Conservation (phyloP, 2,888 invertebrate genomes). For the Athrips mouffetella region DNA sequence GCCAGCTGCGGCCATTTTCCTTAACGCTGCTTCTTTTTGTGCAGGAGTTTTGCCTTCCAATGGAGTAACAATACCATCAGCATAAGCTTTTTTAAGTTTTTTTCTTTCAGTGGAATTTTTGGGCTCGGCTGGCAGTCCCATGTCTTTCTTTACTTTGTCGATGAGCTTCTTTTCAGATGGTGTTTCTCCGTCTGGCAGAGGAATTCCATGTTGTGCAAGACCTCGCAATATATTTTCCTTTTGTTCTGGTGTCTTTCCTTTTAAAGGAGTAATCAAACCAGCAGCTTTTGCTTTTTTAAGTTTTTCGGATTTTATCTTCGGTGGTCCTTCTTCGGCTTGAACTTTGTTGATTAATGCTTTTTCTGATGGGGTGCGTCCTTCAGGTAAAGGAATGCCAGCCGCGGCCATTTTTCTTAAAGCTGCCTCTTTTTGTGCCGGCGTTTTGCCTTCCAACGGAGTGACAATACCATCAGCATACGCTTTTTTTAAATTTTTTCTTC, state of each 20-base stretch:
- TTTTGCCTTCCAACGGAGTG: conserved; percentile 35
- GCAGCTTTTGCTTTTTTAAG: conserved; percentile 31
- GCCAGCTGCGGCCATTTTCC: conserved; percentile 26
- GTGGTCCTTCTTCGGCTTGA: neutral
- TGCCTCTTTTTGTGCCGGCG: conserved; percentile 30
- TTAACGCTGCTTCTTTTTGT: conserved; percentile 33
- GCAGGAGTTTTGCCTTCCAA: conserved; percentile 33
- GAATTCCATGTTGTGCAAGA: conserved; percentile 28
- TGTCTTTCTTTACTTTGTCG: conserved; percentile 31
- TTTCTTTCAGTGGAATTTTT: conserved; percentile 27
- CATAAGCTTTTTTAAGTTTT: conserved; percentile 29
- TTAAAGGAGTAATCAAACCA: conserved; percentile 32
- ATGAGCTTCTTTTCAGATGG: conserved; percentile 32
- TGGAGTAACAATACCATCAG: conserved; percentile 29
- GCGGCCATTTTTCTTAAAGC: conserved; percentile 24
- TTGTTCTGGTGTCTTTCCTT: conserved; percentile 31
- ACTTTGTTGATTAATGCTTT: conserved; percentile 22
- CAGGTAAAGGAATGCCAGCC: conserved; percentile 20
- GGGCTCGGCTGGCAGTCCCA: conserved; percentile 36
- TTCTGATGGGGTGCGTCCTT: conserved; percentile 38
- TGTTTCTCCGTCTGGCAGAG: conserved; percentile 34
- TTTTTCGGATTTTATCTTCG: conserved; percentile 23
- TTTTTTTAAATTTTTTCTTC: conserved; percentile 29
- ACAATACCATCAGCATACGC: conserved; percentile 31
- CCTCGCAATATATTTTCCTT: conserved; percentile 36